Conservation (phyloP, 2,888 invertebrate species). For the Syritta pipiens region DNA sequence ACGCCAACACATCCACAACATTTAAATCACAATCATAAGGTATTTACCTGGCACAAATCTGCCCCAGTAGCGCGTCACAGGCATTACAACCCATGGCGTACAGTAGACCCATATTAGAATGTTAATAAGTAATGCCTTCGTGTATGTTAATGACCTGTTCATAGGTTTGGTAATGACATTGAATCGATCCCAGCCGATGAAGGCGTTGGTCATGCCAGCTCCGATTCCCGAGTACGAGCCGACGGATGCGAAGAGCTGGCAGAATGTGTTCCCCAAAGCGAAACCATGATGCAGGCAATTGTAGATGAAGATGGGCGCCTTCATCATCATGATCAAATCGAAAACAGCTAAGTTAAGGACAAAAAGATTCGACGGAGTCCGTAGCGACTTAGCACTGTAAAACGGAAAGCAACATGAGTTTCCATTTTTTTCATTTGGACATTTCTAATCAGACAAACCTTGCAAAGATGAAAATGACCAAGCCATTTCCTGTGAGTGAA, state of each 20-base stretch:
- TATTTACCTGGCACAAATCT: constrained; percentile 85
- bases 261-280: constrained; percentile 86
- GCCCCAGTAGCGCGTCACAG: constrained; percentile 90
- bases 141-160: constrained; percentile 88
- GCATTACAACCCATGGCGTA: constrained; percentile 89
- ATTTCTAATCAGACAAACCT: constrained; percentile 42
- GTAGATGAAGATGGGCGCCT: constrained; percentile 91
- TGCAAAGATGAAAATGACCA: constrained; percentile 85
- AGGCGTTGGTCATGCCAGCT: constrained; percentile 89
- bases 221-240: constrained; percentile 90
- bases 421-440: not conserved
- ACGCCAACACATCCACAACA: not conserved
- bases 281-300: constrained; percentile 89
- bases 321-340: constrained; percentile 92
- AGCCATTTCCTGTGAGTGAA: constrained; percentile 88
- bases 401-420: not conserved
- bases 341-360: constrained; percentile 90
- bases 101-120: constrained; percentile 87
- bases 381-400: constrained; percentile 75
- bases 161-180: constrained; percentile 89
- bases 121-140: constrained; percentile 88
- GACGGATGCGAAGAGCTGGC: constrained; percentile 87
- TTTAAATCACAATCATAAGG: not conserved
- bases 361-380: constrained; percentile 88
- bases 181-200: constrained; percentile 89